Conservation (phyloP, 2,888 invertebrate genomes). For the Dynastes maya region DNA sequence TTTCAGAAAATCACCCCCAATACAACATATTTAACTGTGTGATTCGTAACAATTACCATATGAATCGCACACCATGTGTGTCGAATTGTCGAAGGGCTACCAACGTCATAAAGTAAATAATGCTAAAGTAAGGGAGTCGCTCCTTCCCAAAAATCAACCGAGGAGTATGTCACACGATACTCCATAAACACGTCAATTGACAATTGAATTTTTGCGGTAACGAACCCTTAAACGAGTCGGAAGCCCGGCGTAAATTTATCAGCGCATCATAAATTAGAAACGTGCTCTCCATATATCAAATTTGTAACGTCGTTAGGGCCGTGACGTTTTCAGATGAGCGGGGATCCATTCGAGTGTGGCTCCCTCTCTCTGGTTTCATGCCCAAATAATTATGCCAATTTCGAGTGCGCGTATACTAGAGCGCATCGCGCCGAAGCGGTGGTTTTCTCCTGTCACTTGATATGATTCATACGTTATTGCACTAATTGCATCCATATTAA, state of each 20-base stretch:
- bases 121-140: slow-evolving; percentile 28
- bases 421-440: background rate
- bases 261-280: slow-evolving; percentile 47
- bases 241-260: slow-evolving; percentile 44
- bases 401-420: slow-evolving; percentile 27
- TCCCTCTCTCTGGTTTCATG: slow-evolving; percentile 52
- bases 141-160: slow-evolving; percentile 5
- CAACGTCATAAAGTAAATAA: slow-evolving; percentile 7
- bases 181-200: slow-evolving; percentile 44
- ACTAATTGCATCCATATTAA: slow-evolving; percentile 37
- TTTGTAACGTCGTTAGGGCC: slow-evolving; percentile 53
- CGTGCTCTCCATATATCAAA: slow-evolving; percentile 52
- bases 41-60: background rate
- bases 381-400: slow-evolving; percentile 55
- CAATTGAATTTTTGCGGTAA: slow-evolving; percentile 47
- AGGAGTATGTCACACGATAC: slow-evolving; percentile 37
- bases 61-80: background rate
- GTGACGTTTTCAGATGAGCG: slow-evolving; percentile 54
- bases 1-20: too few species aligned
- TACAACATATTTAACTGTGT: too few species aligned
- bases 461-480: slow-evolving; percentile 29
- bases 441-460: slow-evolving; percentile 30
- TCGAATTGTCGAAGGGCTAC: background rate
- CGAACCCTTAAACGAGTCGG: slow-evolving; percentile 45
- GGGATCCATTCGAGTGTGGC: slow-evolving; percentile 51